Base-by-base conservation (phyloP, 1,140 invertebrate species). In the Cylas formicarius region DNA sequence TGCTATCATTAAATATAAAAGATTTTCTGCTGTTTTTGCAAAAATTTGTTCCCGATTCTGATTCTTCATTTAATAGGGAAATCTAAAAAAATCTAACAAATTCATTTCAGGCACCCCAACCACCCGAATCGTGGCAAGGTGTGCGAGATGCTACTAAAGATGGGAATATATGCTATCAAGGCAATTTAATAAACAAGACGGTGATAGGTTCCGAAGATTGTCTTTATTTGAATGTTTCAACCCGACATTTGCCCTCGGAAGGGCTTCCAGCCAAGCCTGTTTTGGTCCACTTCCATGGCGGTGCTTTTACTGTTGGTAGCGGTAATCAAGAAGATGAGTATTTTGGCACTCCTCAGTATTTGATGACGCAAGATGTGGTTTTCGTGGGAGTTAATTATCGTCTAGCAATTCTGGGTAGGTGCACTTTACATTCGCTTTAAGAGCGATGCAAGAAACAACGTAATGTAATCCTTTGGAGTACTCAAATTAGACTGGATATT, bases 171-270 rank as follows among this genome's bases (percentile, higher is more conserved):
- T 55, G 52, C 20, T 8, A 9, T 49, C 5, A 24, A 58, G 60
- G 35, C 56, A 69, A 38, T 52, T 60, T 41, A 55, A 68, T 3
- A 57, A 59, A 38, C 52, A 59, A 31, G 60, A 58, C 50, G n/a
- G 53, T 54, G n/a, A 55, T 63, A 3, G 76, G 76, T 9, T 63
- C 66, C 9, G 82, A 86, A 69, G 86, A 93, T 60, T 92, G 89
- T 57, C 72, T 93, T 5, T 82, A 82, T 58, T 67, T 94, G 10
- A 91, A 90, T 60, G 77, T 93, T 0, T 51, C 26, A 29, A 39
- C 41, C 32, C 45, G 38, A 24, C 23, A 43, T 4, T 42, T 36
- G 35, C 21, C 14, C 13, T 31, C 17, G 24, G 26, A 21, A 23
- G 36, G 11, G 39, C 2, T 48, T 41, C 9, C 31, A 55, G 58